Conservation (phyloP, 2,113 vertebrate species). For the Archocentrus centrarchus region DNA sequence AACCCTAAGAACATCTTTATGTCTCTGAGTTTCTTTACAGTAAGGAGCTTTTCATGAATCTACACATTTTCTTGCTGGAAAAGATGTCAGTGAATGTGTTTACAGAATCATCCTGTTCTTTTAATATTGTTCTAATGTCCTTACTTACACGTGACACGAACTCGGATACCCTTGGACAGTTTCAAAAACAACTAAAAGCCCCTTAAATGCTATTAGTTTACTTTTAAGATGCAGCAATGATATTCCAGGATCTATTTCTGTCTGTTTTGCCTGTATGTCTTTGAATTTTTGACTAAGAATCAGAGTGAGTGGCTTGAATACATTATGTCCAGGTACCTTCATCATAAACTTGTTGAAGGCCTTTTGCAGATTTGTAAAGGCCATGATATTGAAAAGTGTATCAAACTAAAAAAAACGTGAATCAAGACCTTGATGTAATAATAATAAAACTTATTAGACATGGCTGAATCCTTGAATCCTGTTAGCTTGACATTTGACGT, state of each 20-base stretch:
- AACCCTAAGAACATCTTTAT: no score
- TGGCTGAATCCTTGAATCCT: background rate
- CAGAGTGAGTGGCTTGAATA: background rate
- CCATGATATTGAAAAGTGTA: background rate
- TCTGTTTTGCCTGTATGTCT: background rate
- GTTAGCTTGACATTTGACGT: background rate
- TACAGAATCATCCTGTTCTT: no score
- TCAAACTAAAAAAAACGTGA: background rate
- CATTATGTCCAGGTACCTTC: background rate
- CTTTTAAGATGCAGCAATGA: background rate
- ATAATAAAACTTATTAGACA: background rate
- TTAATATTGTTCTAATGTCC: no score
- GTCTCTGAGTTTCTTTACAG: no score
- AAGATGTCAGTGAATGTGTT: no score
- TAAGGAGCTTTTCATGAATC: no score
- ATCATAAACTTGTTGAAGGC: background rate
- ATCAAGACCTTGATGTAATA: background rate
- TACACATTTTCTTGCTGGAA: no score
- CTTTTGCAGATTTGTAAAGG: background rate
- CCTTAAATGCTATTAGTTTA: background rate
- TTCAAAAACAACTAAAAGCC: fast-evolving
- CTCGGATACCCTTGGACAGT: background rate
- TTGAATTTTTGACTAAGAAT: background rate
- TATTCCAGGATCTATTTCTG: background rate
- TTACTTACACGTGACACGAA: fast-evolving